Conservation (phyloP, 2,113 vertebrate species). For the Cololabis saira region DNA sequence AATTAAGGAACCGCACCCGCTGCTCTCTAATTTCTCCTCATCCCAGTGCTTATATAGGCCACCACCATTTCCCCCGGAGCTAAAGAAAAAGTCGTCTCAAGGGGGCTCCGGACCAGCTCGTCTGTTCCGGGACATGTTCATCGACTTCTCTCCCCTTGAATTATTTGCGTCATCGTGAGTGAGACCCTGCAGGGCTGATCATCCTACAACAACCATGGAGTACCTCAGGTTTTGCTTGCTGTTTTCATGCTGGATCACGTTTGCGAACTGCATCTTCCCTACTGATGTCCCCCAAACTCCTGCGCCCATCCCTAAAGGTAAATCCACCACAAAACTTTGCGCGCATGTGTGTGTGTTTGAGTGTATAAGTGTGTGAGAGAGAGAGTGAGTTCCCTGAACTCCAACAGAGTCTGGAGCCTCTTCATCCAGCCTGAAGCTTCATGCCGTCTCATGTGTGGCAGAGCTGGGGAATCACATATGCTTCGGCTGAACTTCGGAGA, state of each 20-base stretch:
- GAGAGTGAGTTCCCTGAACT: not conserved
- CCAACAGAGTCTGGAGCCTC: not conserved
- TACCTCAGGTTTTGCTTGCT: constrained; percentile 57
- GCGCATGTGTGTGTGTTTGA: too few relatives aligned
- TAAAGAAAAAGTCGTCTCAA: not conserved
- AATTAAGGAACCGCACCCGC: constrained; percentile 74
- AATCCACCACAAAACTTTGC: constrained; percentile 43
- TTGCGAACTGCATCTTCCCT: constrained; percentile 40
- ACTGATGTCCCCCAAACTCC: constrained; percentile 42
- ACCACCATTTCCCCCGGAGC: constrained; percentile 6
- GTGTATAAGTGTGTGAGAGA: too few relatives aligned
- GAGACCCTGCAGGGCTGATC: constrained; percentile 49
- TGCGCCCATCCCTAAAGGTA: constrained; percentile 81
- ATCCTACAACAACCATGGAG: constrained; percentile 56
- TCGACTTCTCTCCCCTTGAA: not conserved
- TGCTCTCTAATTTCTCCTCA: constrained; percentile 41
- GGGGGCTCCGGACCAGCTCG: not conserved
- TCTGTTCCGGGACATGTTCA: not conserved
- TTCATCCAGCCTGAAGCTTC: not conserved
- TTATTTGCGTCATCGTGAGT: constrained; percentile 69
- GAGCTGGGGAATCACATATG: not conserved
- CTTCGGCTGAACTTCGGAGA: not conserved
- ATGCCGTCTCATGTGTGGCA: not conserved
- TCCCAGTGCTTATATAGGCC: constrained; percentile 41
- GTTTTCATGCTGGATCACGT: constrained; percentile 57